Evolutionary conservation across 2,888 invertebrate genomes (phyloP).

Genomic region (Cheilosia vernalis): DNA sequence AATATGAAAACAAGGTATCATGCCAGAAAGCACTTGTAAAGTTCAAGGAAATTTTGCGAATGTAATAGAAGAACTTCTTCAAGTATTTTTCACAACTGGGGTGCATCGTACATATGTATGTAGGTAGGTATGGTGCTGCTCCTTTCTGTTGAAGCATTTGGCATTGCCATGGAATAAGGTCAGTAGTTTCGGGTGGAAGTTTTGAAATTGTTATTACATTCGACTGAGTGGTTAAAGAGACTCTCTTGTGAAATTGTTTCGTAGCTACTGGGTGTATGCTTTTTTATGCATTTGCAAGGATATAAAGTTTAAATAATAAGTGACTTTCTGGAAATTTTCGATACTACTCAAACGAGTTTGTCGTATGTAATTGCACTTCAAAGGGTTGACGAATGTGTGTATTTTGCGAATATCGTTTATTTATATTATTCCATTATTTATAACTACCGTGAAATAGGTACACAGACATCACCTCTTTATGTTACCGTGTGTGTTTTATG

Average conservation of each 20-base stretch:
- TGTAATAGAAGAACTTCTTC: slow-evolving; percentile 68
- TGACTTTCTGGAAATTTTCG: too few species aligned
- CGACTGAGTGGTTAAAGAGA: slow-evolving; percentile 39
- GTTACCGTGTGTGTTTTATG: too few species aligned
- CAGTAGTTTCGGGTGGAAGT: slow-evolving; percentile 50
- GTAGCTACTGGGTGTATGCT: background rate
- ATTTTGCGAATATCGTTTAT: too few species aligned
- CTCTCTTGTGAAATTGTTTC: slow-evolving; percentile 11
- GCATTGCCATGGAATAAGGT: slow-evolving; percentile 50
- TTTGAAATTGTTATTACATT: slow-evolving; percentile 44
- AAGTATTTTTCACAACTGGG: slow-evolving; percentile 36
- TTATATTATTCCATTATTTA: too few species aligned
- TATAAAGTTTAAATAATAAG: background rate
- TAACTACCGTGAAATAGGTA: too few species aligned
- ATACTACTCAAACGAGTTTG: too few species aligned
- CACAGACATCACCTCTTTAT: too few species aligned
- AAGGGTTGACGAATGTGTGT: too few species aligned
- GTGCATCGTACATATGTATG: slow-evolving; percentile 5
- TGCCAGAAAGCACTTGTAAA: slow-evolving; percentile 71
- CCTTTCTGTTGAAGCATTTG: slow-evolving; percentile 33
- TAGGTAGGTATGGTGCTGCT: too few species aligned
- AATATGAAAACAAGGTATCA: slow-evolving; percentile 71
- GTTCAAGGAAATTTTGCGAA: slow-evolving; percentile 68
- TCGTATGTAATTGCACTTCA: too few species aligned
- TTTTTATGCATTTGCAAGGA: background rate